Evolutionary conservation across 2,888 invertebrate genomes (phyloP), one percentile per base, ranked within the genome.

Genomic region (Eristalinus aeneus): DNA sequence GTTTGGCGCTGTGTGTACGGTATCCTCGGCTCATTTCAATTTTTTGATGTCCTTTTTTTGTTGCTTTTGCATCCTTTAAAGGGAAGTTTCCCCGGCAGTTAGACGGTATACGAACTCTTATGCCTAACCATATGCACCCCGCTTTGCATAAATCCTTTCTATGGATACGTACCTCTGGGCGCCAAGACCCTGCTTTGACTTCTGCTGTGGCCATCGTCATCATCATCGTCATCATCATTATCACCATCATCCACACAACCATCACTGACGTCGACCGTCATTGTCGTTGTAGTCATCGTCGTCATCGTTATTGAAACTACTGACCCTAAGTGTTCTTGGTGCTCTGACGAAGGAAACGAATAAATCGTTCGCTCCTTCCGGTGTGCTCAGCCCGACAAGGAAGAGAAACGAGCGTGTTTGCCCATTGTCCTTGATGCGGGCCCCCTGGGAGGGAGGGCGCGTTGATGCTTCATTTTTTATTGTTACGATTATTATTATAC

Each of bases 251-350:
- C 36, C 11, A 11, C 36, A 12, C n/a, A 12, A 12, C 46, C 46
- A 16, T 46, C 16, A 39, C 16, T 46, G 16, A 16, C 46, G 16
- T 27, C 31, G 23, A 61, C 36, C 67, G 67, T 27, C 36, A 36
- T 72, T 8, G 60, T 69, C 58, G 58, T 34, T 22, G 68, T 68
- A 54, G 36, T 27, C 58, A 31, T 39, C 58, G 56, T 31, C 60
- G 34, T 73, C 61, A 67, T 79, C 53, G 32, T 73, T 78, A 78
- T 72, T 61, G 67, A 67, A 72, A 71, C 72, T 73, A 79, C 72
- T 73, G 79, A 79, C 79, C 79, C 54, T 72, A 79, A 73, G 72
- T 79, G 78, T 60, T 79, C 72, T 72, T 27, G 23, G 34, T 72
- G 67, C 72, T 73, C 60, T 79, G 79, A 79, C 67, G 79, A 67